phyloP scores from a whole-genome alignment of 1,140 invertebrate genomes.

The Eriosoma lanigerum region DNA sequence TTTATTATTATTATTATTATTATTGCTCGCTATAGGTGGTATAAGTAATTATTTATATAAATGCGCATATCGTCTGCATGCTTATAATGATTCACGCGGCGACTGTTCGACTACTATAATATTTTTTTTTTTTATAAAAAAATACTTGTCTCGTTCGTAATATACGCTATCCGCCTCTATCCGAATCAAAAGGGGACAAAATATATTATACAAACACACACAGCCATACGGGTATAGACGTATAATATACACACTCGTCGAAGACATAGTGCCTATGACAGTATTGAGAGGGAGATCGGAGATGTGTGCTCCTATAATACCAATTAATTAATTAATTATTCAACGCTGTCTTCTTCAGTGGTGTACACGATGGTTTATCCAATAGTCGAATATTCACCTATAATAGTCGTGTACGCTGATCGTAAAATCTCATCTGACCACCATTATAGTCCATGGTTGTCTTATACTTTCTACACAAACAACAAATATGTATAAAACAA shows the following conservation, averaged over 20 bases:
- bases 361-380: background rate
- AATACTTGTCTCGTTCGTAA: background rate
- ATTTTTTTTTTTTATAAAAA: background rate
- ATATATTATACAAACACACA: too few species aligned
- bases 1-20: constrained; percentile 1
- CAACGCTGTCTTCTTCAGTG: background rate
- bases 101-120: background rate
- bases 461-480: background rate
- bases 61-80: background rate
- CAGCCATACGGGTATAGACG: background rate
- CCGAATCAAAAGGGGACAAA: background rate
- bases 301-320: background rate
- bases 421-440: background rate
- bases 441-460: background rate
- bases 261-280: background rate
- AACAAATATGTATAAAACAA: background rate
- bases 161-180: background rate
- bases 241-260: background rate
- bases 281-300: background rate
- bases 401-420: too few species aligned
- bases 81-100: background rate
- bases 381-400: background rate
- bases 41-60: background rate
- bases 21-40: background rate
- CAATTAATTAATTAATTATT: constrained; percentile 15